Percentiles rank a stretch among this genome's conserved stretches.
Conservation (phyloP, 2,113 vertebrate species). For the Jacana jacana region DNA sequence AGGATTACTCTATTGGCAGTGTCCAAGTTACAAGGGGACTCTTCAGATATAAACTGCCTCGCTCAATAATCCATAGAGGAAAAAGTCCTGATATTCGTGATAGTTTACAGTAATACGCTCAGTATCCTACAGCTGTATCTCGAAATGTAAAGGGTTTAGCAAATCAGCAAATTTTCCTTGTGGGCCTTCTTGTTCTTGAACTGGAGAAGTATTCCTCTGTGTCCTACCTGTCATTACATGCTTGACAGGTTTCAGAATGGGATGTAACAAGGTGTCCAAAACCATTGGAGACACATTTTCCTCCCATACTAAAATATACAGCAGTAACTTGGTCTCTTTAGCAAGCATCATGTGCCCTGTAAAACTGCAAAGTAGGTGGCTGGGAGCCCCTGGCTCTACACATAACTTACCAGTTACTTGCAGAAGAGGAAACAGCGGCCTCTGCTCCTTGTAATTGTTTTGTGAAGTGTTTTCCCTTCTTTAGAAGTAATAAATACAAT, state of each 20-base stretch:
- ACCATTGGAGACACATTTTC: constrained; percentile 50
- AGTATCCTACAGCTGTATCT: not conserved
- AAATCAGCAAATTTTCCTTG: constrained; percentile 61
- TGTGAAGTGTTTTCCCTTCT: not conserved
- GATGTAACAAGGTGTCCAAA: constrained; percentile 77
- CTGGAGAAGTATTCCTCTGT: constrained; percentile 63
- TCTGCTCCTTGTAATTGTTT: not conserved
- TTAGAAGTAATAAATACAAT: not conserved
- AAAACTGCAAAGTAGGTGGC: not conserved
- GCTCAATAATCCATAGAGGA: not conserved
- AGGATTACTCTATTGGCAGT: not conserved
- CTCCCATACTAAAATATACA: constrained; percentile 34
- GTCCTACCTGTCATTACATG: constrained; percentile 68
- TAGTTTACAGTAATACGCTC: not conserved
- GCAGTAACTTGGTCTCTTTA: constrained; percentile 10
- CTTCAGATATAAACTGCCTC: not conserved
- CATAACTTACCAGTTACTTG: not conserved
- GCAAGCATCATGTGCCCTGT: constrained; percentile 6
- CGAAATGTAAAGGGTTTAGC: constrained; percentile 41
- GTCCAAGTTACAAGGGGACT: not conserved
- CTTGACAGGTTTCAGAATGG: constrained; percentile 79
- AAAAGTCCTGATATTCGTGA: not conserved
- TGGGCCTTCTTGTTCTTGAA: constrained; percentile 65
- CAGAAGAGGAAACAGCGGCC: not conserved
- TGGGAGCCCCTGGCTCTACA: not conserved